phyloP scores from a whole-genome alignment of 2,113 vertebrate species.

The Himantopus leucocephalus region DNA sequence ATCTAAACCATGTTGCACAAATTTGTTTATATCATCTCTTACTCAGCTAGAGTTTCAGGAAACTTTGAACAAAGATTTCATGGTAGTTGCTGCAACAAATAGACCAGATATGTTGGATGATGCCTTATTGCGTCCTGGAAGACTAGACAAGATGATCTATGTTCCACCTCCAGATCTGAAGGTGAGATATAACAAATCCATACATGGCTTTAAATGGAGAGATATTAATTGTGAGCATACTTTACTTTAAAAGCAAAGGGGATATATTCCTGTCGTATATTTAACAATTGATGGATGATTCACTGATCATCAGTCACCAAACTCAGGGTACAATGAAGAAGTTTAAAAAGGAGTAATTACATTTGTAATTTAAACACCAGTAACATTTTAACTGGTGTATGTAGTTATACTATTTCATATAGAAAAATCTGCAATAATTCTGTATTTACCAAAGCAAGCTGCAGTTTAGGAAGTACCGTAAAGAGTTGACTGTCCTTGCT shows the following conservation, averaged over 20 bases:
- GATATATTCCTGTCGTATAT: not conserved
- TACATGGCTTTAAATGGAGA: not conserved
- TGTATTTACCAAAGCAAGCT: not conserved
- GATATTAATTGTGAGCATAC: not conserved
- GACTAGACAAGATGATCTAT: slow-evolving; percentile 90
- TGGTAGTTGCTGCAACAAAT: slow-evolving; percentile 93
- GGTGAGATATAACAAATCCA: slow-evolving; percentile 64
- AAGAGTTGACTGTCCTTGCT: not conserved
- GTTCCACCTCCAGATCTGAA: slow-evolving; percentile 89
- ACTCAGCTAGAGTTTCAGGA: slow-evolving; percentile 83
- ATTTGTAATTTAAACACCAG: not conserved
- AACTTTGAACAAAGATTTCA: slow-evolving; percentile 82
- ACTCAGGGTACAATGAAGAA: not conserved
- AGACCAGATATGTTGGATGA: slow-evolving; percentile 89
- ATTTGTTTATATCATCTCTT: not conserved
- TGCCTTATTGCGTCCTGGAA: slow-evolving; percentile 90
- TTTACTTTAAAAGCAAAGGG: not conserved
- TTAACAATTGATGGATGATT: not conserved
- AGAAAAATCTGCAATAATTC: not conserved
- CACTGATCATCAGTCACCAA: not conserved
- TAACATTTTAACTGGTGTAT: not conserved
- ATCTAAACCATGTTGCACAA: not conserved
- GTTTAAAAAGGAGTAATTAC: not conserved
- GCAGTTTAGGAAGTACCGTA: not conserved
- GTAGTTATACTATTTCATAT: not conserved